Conservation (phyloP, 2,113 vertebrate genomes). For the Sorex fumeus region DNA sequence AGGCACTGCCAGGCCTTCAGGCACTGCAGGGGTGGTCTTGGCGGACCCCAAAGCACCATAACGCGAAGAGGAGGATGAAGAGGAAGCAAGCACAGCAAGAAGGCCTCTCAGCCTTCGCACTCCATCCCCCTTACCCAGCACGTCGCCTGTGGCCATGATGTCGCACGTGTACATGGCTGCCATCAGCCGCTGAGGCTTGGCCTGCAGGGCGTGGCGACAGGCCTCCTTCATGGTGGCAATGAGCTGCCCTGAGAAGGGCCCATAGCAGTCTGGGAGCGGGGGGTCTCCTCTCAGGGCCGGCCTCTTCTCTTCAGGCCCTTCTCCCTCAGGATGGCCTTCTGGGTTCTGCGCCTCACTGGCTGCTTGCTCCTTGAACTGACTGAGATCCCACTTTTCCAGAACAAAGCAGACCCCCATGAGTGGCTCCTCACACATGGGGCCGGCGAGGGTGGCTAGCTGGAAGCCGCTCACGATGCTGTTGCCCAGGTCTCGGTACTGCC, state of each 20-base stretch:
- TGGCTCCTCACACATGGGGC: conserved; percentile 98
- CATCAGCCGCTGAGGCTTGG: conserved; percentile 96
- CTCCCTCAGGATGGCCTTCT: not conserved
- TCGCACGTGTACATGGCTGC: conserved; percentile 99
- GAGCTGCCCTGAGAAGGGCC: conserved; percentile 96
- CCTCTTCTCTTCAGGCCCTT: conserved; percentile 53
- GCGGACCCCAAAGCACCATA: too few relatives aligned
- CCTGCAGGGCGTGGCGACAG: conserved; percentile 95
- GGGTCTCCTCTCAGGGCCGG: conserved; percentile 84
- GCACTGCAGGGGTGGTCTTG: too few relatives aligned
- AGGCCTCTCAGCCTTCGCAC: not conserved
- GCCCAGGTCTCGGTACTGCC: conserved; percentile 92
- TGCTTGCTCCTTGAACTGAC: conserved; percentile 77
- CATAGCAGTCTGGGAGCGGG: conserved; percentile 91
- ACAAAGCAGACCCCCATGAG: conserved; percentile 98
- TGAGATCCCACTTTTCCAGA: conserved; percentile 95
- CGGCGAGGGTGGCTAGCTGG: conserved; percentile 95
- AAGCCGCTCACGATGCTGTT: conserved; percentile 97
- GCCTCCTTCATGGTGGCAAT: conserved; percentile 98
- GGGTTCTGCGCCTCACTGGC: not conserved
- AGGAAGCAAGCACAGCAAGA: too few relatives aligned
- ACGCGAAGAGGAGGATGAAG: too few relatives aligned
- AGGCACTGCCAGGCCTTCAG: too few relatives aligned
- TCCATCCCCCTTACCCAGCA: conserved; percentile 92
- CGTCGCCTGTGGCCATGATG: conserved; percentile 97